A percentile compares a stretch with the other conserved stretches of the same genome.
phyloP scores from a whole-genome alignment of 2,888 invertebrate genomes.

The Thumatha senex region DNA sequence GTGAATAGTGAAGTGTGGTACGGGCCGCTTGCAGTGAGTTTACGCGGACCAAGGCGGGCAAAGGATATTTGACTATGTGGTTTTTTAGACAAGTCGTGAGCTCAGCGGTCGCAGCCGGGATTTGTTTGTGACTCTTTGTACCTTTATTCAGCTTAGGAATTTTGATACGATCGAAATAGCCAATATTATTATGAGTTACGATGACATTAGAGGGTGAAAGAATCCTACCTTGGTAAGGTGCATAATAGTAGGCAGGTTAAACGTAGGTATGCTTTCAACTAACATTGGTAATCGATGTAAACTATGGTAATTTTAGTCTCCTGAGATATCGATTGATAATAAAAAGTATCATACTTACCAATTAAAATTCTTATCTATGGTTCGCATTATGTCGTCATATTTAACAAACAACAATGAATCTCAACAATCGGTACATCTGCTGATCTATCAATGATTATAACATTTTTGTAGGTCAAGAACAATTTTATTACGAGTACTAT shows the following conservation, averaged over 20 bases:
- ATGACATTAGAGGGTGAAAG: neutral
- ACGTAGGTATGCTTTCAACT: neutral
- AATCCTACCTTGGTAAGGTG: neutral
- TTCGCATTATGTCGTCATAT: too few species aligned
- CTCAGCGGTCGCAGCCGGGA: slow-evolving; percentile 58
- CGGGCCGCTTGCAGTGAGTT: slow-evolving; percentile 54
- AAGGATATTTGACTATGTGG: slow-evolving; percentile 79
- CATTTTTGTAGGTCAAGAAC: too few species aligned
- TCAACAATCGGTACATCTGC: too few species aligned
- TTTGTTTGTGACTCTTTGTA: slow-evolving; percentile 66
- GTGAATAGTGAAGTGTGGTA: slow-evolving; percentile 52
- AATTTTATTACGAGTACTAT: too few species aligned
- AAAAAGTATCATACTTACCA: too few species aligned
- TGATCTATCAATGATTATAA: too few species aligned
- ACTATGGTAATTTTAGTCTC: too few species aligned
- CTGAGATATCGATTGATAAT: too few species aligned
- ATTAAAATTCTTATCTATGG: too few species aligned
- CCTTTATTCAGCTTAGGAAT: slow-evolving; percentile 54
- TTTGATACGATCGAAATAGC: slow-evolving; percentile 58
- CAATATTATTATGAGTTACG: slow-evolving; percentile 36
- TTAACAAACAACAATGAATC: too few species aligned
- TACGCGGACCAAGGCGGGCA: slow-evolving; percentile 66
- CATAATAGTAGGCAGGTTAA: neutral
- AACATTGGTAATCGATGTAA: too few species aligned
- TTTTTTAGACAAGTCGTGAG: slow-evolving; percentile 75